phyloP scores from a whole-genome alignment of 1,140 invertebrate genomes.

The Magallana angulata region DNA sequence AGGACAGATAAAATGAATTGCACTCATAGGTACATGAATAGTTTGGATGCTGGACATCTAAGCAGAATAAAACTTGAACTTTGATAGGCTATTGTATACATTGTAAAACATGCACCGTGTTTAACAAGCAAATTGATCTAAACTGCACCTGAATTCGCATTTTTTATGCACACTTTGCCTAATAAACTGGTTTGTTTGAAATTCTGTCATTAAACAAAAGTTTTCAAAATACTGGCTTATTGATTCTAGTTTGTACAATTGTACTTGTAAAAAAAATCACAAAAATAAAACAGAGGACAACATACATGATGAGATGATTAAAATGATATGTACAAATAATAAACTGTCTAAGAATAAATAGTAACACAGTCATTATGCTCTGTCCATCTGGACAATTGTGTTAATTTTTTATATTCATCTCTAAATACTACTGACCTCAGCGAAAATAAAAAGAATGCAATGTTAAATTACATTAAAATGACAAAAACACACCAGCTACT shows the following conservation, averaged over 20 bases:
- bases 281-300: background rate
- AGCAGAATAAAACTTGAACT: too few species aligned
- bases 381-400: background rate
- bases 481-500: background rate
- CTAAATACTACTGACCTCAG: slow-evolving; percentile 18
- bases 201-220: background rate
- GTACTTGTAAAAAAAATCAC: background rate
- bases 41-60: too few species aligned
- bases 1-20: too few species aligned
- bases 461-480: background rate
- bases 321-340: slow-evolving; percentile 37
- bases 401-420: background rate
- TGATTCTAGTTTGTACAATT: background rate
- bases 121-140: too few species aligned
- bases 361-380: slow-evolving; percentile 31
- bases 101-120: too few species aligned
- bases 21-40: too few species aligned
- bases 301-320: background rate
- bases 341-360: slow-evolving; percentile 27
- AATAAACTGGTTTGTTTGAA: background rate
- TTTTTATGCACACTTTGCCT: too few species aligned
- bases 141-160: too few species aligned
- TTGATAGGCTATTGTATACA: too few species aligned
- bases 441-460: background rate
- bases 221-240: background rate